Base-by-base conservation (phyloP, 2,797 vertebrate species). In the Enoplosus armatus region DNA sequence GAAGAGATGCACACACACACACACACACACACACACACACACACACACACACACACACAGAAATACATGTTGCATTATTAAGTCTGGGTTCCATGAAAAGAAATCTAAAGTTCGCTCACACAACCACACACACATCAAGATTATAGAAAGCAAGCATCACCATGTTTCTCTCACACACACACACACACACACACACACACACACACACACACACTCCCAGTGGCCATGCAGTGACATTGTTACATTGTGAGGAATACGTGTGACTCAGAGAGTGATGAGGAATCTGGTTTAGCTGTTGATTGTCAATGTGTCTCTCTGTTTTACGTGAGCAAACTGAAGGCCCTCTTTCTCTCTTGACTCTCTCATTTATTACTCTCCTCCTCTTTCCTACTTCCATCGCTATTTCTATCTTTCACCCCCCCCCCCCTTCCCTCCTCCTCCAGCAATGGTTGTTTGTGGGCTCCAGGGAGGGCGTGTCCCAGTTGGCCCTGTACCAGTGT, bases 401-500 rank as follows among this genome's bases (percentile, higher is more conserved):
- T 60, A 22, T 79, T 78, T 83, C 39, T 58, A 3, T 65, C 3
- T 47, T 43, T 70, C 22, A 12, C 3, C 41, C 16, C 33, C 48
- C 26, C 29, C 11, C 39, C n/a, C 1, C 15, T 22, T 26, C 54
- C 35, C 48, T 61, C 29, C 54, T 58, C 41, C 75, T 84, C 51
- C 85, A 93, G 82, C 94, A 95, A 93, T 96, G 95, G 95, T 82
- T 96, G 90, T 96, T 94, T 83, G 95, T 95, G 66, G 95, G 95
- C 84, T 95, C 96, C 65, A 90, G 82, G 62, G 95, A 96, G 7
- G 96, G 96, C 16, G 92, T 97, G 80, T 93, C 96, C 74, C 97
- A 95, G 93, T 90, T 97, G 73, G 92, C 94, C 58, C 90, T 97
- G 80, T 96, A 96, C 88, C 96, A 96, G 88, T 97, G 97, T 45